Base-by-base conservation (phyloP, 2,888 invertebrate genomes). In the Smittia aterrima region DNA sequence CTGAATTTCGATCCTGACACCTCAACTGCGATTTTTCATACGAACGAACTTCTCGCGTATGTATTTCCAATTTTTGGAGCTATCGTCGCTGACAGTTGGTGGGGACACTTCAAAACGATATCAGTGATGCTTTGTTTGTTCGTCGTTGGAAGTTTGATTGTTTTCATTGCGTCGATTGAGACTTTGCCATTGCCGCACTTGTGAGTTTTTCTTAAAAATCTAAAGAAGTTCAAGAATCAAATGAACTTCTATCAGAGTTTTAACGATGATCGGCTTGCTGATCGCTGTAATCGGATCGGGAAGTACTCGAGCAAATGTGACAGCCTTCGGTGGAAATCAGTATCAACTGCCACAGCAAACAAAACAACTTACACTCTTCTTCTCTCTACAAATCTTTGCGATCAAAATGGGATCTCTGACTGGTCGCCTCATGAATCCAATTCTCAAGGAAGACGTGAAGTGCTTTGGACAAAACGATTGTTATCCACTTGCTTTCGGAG, bases 311-410 rank as follows among this genome's bases (percentile, higher is more conserved):
- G 87, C 88, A 1, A 88, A 87, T 79, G 87, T 88, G 24, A 82
- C 86, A 4, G 85, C 88, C 0, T 88, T 88, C 79, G 88, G 88
- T 6, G 88, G 87, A 11, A 88, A 88, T 79, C 88, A 87, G 79
- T 86, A 87, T 77, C 76, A 79, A 1, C 76, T 81, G 11, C 81
- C 81, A 13, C 79, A 81, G 66, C 83, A 87, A 81, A 82, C 84
- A 74, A 79, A 79, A 75, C 83, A 85, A 78, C 81, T 86, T 27
- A 80, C 82, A 18, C 79, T 82, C 24, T 88, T 86, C 79, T 88
- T 88, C 79, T 87, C 87, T 2, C 79, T 87, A 9, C 88, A 88
- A 79, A 88, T 88, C 79, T 86, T 88, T 78, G 78, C 79, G 4
- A 79, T 81, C 73, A 81, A 80, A 75, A 79, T 79, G 7, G 88